Base-by-base conservation (phyloP, 2,888 invertebrate species). In the Callyntrura guangdongensis region DNA sequence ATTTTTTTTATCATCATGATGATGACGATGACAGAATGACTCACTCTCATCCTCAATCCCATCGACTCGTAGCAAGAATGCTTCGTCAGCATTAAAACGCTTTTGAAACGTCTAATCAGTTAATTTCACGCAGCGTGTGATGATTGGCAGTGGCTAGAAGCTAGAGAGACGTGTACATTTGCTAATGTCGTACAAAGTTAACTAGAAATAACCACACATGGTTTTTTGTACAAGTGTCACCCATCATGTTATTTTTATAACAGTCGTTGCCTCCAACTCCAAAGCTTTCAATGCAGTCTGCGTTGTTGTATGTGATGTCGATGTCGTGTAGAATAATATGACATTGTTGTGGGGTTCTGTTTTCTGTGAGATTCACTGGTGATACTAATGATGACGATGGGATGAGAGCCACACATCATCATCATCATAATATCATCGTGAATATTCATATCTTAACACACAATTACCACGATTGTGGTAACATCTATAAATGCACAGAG, bases 361-460 rank as follows among this genome's bases (percentile, higher is more conserved):
- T 25, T 64, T 11, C 25, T 64, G 25, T 3, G n/a, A 53, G 53
- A n/a, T 14, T 53, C 53, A 53, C n/a, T n/a, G 53, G 53, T 53
- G 53, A 9, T 9, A 9, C 2, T 9, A 9, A 53, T 53, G 53
- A 53, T 11, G n/a, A 53, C 8, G 53, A 53, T 14, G n/a, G 53
- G 53, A 53, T 27, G 69, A 36, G 36, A 69, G n/a, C 69, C 14
- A 36, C n/a, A 69, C n/a, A n/a, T n/a, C n/a, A n/a, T n/a, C n/a
- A n/a, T n/a, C n/a, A n/a, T n/a, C n/a, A n/a, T n/a, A n/a, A n/a
- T n/a, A n/a, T n/a, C n/a, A 8, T 36, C 69, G 36, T 69, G 69
- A 69, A 69, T 69, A 69, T 69, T 69, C 69, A 69, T 69, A 69
- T 4, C 36, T 36, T 69, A 27, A n/a, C n/a, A 36, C 36, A 36